These are phyloP conservation scores for Epizoanthus illoricatus DNA, from an alignment of 92 coral and sea anemone species.

Conservation along the genomic window DNA sequence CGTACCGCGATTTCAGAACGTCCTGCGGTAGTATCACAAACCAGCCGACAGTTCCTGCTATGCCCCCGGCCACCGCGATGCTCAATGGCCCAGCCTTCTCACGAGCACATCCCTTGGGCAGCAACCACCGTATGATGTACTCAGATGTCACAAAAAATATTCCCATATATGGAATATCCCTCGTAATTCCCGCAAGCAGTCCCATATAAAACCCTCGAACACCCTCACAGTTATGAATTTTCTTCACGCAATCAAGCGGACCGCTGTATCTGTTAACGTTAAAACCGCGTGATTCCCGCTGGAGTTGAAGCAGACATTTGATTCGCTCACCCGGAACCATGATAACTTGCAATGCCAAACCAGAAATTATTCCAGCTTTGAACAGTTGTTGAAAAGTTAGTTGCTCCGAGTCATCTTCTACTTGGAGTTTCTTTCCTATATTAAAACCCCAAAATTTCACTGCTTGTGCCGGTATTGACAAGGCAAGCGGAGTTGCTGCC, in stretches of 20 bases:
- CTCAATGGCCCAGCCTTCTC: constrained; percentile 69
- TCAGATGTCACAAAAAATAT: constrained; percentile 77
- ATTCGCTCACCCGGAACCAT: constrained; percentile 72
- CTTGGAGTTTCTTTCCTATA: constrained; percentile 75
- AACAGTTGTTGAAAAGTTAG: constrained; percentile 52
- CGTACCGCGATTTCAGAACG: constrained; percentile 72
- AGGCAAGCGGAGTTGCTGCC: constrained; percentile 69
- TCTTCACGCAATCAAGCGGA: constrained; percentile 55
- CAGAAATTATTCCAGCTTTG: constrained; percentile 80
- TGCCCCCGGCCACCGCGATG: constrained; percentile 76
- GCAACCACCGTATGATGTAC: constrained; percentile 44
- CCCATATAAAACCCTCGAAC: constrained; percentile 71
- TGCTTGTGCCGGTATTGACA: constrained; percentile 73
- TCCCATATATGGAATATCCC: constrained; percentile 66
- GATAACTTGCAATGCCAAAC: constrained; percentile 52
- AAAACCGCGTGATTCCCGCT: constrained; percentile 53
- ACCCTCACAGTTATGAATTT: constrained; percentile 54
- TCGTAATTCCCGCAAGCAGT: constrained; percentile 59
- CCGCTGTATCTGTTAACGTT: constrained; percentile 58
- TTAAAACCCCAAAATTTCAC: constrained; percentile 69
- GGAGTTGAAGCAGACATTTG: constrained; percentile 82
- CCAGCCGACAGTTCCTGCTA: constrained; percentile 84
- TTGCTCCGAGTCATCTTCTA: constrained; percentile 46
- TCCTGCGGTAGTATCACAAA: constrained; percentile 73
- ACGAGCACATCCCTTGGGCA: constrained; percentile 58